Base-by-base conservation (phyloP, 2,888 invertebrate genomes). In the Nymphalis polychloros region DNA sequence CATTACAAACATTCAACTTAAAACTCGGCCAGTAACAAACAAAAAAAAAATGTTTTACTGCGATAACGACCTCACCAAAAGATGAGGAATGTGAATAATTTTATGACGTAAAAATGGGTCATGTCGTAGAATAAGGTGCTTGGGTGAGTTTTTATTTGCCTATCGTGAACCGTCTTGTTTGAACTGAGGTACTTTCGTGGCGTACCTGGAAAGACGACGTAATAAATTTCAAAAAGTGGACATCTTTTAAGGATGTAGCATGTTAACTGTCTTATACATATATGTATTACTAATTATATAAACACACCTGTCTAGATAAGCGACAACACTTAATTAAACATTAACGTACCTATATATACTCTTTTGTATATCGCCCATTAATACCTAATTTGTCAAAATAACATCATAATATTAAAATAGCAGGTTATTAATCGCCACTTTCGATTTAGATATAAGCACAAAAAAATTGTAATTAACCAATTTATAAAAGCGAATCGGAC, bases 91-190 rank as follows among this genome's bases (percentile, higher is more conserved):
- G 84, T 79, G 81, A 84, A 86, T 84, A 83, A 86, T 84, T 87
- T 86, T 84, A 82, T 83, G 81, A 78, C 77, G 80, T 84, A 81
- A 84, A 88, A 90, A 87, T 88, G 83, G 88, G 84, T 85, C 86
- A 86, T 83, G 82, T 82, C 81, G 79, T 79, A 74, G 79, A 82
- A 81, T 74, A 80, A 81, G 81, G 81, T 75, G 77, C 74, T 76
- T 75, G 75, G 79, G 75, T 66, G 75, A 64, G 68, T 76, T 82
- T 88, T 88, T 89, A 89, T 91, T 90, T 90, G 86, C 79, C 75
- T 80, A 81, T 79, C 81, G 86, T 87, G 87, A 86, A 85, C 85
- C 75, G 73, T 73, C 77, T 79, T 86, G 83, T 84, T 86, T 85
- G 80, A 78, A 78, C 77, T 81, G 79, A 77, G 76, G 64, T 79